Base-by-base conservation (phyloP, 1,140 invertebrate genomes). In the Camponotus floridanus region DNA sequence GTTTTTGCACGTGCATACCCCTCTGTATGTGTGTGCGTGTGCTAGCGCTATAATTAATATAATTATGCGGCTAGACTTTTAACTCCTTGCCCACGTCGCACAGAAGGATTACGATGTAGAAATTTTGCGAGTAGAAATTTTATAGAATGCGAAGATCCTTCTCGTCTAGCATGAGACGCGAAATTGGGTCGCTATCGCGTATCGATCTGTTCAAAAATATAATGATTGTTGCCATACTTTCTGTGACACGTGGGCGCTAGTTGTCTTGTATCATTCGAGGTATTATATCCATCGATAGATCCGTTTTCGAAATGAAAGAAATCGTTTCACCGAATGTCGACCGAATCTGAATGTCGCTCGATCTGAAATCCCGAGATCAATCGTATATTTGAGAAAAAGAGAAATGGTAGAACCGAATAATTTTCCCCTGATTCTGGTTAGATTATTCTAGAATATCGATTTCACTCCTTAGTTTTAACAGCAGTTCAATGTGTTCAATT, bases 81-180 rank as follows among this genome's bases (percentile, higher is more conserved):
- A 90, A 87, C 92, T 93, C 92, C 92, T 93, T 93, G 91, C 92
- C 92, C 88, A 89, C 92, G 91, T 91, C 92, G 90, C 92, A 92
- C 91, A 90, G 92, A 92, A 51, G 81, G 73, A 76, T 84, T 62
- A 80, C n/a, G 64, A 51, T 65, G 21, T 26, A 36, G 51, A 39
- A 83, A 74, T 68, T 70, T 74, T 71, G 31, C 70, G 51, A 74
- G 15, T 21, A 31, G n/a, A n/a, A 26, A 45, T 31, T 45, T 61
- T 11, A 26, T 33, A 13, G 21, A 71, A 15, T n/a, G 21, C 78
- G 8, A 42, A 42, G 1, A 15, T 15, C 1, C 9, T 1, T 11
- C 13, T 18, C 2, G 39, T 3, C n/a, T 48, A 9, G 2, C 48
- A 45, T 33, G 11, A 64, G 26, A 36, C 18, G 42, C 11, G 31